A percentile compares a stretch with the other conserved stretches of the same genome.
phyloP scores from a whole-genome alignment of 2,113 vertebrate species.

The Ophthalmolycus amberensis region DNA sequence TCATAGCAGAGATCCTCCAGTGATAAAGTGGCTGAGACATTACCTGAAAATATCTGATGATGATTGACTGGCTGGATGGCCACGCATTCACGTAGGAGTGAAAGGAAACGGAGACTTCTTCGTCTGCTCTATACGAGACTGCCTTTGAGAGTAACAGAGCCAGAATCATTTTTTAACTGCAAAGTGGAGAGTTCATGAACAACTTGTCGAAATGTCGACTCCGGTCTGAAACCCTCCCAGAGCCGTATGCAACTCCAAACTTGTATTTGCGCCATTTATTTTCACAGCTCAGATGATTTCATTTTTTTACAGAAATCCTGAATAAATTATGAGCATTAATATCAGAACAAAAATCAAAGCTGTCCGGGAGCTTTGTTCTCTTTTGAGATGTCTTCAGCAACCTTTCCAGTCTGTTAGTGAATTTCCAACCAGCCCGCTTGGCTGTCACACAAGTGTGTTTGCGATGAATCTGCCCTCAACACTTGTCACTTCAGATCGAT shows the following conservation, averaged over 20 bases:
- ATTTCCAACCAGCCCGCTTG: constrained; percentile 27
- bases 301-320: constrained; percentile 36
- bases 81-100: constrained; percentile 3
- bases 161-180: background rate
- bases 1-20: constrained; percentile 36
- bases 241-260: constrained; percentile 22
- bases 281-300: constrained; percentile 56
- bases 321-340: constrained; percentile 53
- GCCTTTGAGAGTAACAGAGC: constrained; percentile 24
- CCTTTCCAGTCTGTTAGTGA: constrained; percentile 36
- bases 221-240: constrained; percentile 23
- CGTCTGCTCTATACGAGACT: constrained; percentile 26
- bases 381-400: constrained; percentile 32
- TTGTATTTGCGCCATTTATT: constrained; percentile 14
- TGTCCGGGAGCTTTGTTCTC: constrained; percentile 42
- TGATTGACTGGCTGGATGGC: constrained; percentile 62
- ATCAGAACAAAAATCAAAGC: constrained; percentile 51
- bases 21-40: constrained; percentile 54
- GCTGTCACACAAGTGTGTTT: constrained; percentile 46
- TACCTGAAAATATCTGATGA: constrained; percentile 52
- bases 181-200: constrained; percentile 3
- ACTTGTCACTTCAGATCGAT: constrained; percentile 74
- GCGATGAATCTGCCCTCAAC: constrained; percentile 64
- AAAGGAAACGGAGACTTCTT: constrained; percentile 27
- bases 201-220: constrained; percentile 21